Evolutionary conservation across 2,797 vertebrate genomes (phyloP).

Genomic region (Decapterus maruadsi): DNA sequence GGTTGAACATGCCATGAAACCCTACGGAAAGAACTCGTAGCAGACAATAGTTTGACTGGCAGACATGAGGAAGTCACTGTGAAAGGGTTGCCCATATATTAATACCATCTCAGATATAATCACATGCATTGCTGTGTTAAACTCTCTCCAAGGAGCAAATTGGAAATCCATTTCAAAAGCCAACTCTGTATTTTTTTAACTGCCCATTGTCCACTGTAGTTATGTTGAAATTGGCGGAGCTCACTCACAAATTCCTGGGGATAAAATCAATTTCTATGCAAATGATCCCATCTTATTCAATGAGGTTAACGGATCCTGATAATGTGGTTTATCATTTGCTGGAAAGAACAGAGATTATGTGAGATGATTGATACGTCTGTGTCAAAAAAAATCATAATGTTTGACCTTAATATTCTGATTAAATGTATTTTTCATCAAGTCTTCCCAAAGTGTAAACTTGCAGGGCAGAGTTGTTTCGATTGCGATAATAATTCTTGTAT

Average conservation of each 20-base stretch:
- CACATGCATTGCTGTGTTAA: slow-evolving; percentile 65
- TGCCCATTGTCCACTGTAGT: slow-evolving; percentile 78
- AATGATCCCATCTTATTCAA: slow-evolving; percentile 81
- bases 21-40: slow-evolving; percentile 27
- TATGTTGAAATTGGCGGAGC: slow-evolving; percentile 79
- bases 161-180: slow-evolving; percentile 79
- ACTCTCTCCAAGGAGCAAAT: slow-evolving; percentile 75
- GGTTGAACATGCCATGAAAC: slow-evolving; percentile 46
- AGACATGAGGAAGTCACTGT: slow-evolving; percentile 46
- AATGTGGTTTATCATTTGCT: slow-evolving; percentile 82
- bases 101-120: slow-evolving; percentile 71
- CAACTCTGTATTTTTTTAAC: slow-evolving; percentile 68
- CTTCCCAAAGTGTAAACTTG: slow-evolving; percentile 27
- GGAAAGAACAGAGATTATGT: slow-evolving; percentile 75
- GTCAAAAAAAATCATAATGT: slow-evolving; percentile 79
- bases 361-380: slow-evolving; percentile 78
- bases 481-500: slow-evolving; percentile 43
- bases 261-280: slow-evolving; percentile 89
- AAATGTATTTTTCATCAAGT: slow-evolving; percentile 76
- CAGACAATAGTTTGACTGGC: slow-evolving; percentile 64
- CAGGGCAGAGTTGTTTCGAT: slow-evolving; percentile 32
- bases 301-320: slow-evolving; percentile 81
- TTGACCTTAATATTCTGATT: slow-evolving; percentile 76
- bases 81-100: slow-evolving; percentile 60
- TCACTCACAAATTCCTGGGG: slow-evolving; percentile 76